phyloP scores from a whole-genome alignment of 2,113 vertebrate species.

The Lampris megalopsis region DNA sequence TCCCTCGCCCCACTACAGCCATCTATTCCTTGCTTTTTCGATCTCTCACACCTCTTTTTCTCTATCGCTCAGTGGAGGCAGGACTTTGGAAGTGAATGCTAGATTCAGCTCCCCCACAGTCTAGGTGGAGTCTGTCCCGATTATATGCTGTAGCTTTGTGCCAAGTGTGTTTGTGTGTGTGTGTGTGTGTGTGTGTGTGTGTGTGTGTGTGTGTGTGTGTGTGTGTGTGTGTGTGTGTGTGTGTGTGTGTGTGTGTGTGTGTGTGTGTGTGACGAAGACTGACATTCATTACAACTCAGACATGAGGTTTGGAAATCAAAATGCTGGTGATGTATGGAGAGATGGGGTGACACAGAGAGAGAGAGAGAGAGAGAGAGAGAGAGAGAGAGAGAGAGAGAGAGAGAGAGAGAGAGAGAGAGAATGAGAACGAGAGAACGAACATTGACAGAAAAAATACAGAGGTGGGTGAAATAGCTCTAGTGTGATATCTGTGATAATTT shows the following conservation, averaged over 20 bases:
- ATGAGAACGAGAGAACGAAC: conserved; percentile 5
- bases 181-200: not conserved
- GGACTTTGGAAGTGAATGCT: not conserved
- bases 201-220: not conserved
- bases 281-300: conserved; percentile 50
- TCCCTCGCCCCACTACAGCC: conserved; percentile 47
- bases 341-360: not conserved
- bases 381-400: not conserved
- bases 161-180: not conserved
- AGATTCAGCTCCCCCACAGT: not conserved
- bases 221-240: conserved; percentile 8
- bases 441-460: conserved; percentile 7
- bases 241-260: conserved; percentile 18
- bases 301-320: conserved; percentile 55
- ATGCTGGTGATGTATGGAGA: conserved; percentile 44
- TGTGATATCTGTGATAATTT: too few species aligned
- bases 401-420: conserved; percentile 18
- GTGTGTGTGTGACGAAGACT: conserved; percentile 32
- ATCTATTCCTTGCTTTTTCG: conserved; percentile 23
- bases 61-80: not conserved
- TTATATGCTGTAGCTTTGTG: not conserved
- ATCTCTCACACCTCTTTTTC: conserved; percentile 13
- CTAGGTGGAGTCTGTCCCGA: not conserved
- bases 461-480: too few species aligned
- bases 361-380: not conserved